Evolutionary conservation across 2,888 invertebrate genomes (phyloP).

Genomic region (Lacanobia oleracea): DNA sequence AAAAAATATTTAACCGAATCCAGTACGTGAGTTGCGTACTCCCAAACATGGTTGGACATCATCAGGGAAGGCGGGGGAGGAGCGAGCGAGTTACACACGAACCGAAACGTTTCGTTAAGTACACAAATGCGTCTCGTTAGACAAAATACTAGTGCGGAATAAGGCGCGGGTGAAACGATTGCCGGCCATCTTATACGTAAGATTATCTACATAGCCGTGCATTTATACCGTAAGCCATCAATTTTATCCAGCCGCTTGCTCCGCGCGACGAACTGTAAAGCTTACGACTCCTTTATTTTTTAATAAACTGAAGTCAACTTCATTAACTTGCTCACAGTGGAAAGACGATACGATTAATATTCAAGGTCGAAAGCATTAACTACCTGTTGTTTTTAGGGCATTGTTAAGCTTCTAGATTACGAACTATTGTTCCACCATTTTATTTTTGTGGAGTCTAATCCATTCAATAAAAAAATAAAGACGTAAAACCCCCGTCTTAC

Average conservation of each 20-base stretch:
- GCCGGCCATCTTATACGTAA: slow-evolving; percentile 31
- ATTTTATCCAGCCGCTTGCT: slow-evolving; percentile 61
- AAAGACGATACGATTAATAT: neutral
- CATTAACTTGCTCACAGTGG: slow-evolving; percentile 11
- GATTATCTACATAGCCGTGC: slow-evolving; percentile 47
- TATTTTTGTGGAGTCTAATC: neutral
- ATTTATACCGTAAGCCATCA: slow-evolving; percentile 54
- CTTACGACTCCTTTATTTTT: slow-evolving; percentile 41
- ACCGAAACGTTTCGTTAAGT: slow-evolving; percentile 44
- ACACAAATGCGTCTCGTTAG: slow-evolving; percentile 39
- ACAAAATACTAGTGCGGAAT: slow-evolving; percentile 36
- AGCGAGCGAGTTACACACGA: slow-evolving; percentile 27
- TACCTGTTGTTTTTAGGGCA: slow-evolving; percentile 1
- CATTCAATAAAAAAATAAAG: neutral
- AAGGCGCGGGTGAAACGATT: slow-evolving; percentile 15
- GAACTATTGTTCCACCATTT: neutral
- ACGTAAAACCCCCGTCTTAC: neutral
- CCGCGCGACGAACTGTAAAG: slow-evolving; percentile 55
- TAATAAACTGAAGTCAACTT: slow-evolving; percentile 29
- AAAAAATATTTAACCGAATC: slow-evolving; percentile 19
- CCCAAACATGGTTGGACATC: slow-evolving; percentile 7
- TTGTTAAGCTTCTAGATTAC: neutral
- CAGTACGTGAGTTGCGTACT: slow-evolving; percentile 3
- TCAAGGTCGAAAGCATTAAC: neutral
- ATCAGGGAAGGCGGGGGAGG: slow-evolving; percentile 8